A percentile compares a stretch with the other conserved stretches of the same genome.
Conservation (phyloP, 1,140 invertebrate species). For the Paraescarpia echinospica region DNA sequence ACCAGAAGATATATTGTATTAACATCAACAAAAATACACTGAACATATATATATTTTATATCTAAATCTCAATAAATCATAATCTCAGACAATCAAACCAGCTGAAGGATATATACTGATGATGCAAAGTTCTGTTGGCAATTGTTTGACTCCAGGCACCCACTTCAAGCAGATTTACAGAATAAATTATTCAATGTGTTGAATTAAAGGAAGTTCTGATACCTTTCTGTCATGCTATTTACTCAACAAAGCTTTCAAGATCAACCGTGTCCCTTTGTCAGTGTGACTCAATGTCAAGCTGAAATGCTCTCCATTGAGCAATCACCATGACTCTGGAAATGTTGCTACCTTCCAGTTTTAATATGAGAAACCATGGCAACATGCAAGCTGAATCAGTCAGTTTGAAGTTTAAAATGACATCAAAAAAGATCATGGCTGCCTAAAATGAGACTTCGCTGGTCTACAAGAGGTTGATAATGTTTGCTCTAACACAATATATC, state of each 20-base stretch:
- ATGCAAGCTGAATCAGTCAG: not conserved
- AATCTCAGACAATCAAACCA: not conserved
- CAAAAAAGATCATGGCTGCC: not conserved
- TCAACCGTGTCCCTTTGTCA: too few species aligned
- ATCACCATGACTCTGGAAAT: too few species aligned
- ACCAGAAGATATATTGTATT: not conserved
- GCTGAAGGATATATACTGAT: not conserved
- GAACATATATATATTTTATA: not conserved
- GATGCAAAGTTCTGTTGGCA: not conserved
- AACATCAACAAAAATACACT: not conserved
- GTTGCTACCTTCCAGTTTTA: too few species aligned
- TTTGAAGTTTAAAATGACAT: not conserved
- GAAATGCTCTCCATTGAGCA: too few species aligned
- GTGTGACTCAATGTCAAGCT: too few species aligned
- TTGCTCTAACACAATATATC: not conserved
- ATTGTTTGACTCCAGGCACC: not conserved
- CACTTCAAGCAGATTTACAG: not conserved
- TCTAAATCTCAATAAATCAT: not conserved
- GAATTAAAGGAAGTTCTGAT: too few species aligned
- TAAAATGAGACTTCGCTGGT: not conserved
- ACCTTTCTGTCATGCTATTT: too few species aligned
- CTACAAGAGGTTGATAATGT: not conserved
- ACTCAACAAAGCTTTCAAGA: too few species aligned
- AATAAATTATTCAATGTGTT: not conserved
- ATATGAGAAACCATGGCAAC: too few species aligned